Base-by-base conservation (phyloP, 2,797 vertebrate genomes). In the Leptodactylus fallax region DNA sequence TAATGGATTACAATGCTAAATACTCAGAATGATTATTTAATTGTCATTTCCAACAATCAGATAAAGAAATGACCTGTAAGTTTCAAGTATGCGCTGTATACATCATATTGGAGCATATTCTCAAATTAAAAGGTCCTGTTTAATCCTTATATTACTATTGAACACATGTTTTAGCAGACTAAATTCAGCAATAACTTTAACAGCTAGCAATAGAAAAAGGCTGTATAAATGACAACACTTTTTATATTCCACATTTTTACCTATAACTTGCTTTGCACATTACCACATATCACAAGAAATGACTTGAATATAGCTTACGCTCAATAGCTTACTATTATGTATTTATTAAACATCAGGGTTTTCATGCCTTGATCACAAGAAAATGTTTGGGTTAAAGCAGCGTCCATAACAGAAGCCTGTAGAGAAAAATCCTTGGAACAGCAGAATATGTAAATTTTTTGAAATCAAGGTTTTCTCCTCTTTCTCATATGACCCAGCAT, bases 161-260 rank as follows among this genome's bases (percentile, higher is more conserved):
- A 69, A 69, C 51, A 51, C 53, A 69, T 55, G 63, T 82, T 82
- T 82, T 82, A 51, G 51, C 63, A 27, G 81, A 23, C 81, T 82
- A 82, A 82, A 67, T 67, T 81, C 60, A 5, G 47, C 45, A 67
- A 82, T 69, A 82, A 82, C 81, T 53, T 82, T 82, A 82, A 82
- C 49, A 82, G 65, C 81, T 27, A 53, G 81, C 81, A 69, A 82
- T 82, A 82, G 81, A 82, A 69, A 49, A 82, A 55, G 47, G 65
- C 81, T 69, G 63, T 82, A 82, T 69, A 82, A 69, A 82, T 82
- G 81, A 82, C 81, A 82, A 69, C 61, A 69, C 61, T 65, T 82
- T 82, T 82, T 82, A 82, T 82, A 69, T 19, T 55, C 49, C 23
- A 67, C 61, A 55, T 82, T 82, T 82, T 82, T 49, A 69, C 81